phyloP scores from a whole-genome alignment of 2,888 invertebrate genomes.

The Caenorhabditis panamensis region DNA sequence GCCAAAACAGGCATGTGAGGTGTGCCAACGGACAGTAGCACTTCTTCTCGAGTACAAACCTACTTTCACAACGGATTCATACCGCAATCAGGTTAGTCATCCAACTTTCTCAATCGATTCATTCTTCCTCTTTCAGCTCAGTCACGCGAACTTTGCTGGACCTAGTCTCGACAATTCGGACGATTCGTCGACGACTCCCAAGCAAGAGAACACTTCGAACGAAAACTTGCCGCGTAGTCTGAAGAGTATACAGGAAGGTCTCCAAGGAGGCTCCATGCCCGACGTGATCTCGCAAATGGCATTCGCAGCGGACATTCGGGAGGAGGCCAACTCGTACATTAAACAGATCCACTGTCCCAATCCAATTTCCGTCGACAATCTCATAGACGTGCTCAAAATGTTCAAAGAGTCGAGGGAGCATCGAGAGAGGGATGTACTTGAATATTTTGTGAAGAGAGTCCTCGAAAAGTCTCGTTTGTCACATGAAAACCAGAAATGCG shows the following conservation, averaged over 20 bases:
- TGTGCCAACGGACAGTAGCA: too few species aligned
- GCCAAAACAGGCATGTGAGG: too few species aligned
- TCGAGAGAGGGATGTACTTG: too few species aligned
- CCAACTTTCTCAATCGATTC: neutral
- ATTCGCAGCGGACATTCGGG: neutral
- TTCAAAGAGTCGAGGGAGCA: too few species aligned
- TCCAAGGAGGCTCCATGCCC: slow-evolving; percentile 14
- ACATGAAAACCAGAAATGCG: too few species aligned
- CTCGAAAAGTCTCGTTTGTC: too few species aligned
- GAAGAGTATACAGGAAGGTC: too few species aligned
- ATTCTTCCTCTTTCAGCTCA: slow-evolving; percentile 21
- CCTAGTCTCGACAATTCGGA: slow-evolving; percentile 25
- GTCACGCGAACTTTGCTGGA: slow-evolving; percentile 15
- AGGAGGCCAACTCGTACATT: slow-evolving; percentile 1
- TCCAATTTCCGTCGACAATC: slow-evolving; percentile 45
- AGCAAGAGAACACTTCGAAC: neutral
- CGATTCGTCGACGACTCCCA: neutral
- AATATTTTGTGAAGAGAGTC: too few species aligned
- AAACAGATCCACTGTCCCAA: too few species aligned
- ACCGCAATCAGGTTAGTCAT: slow-evolving; percentile 15
- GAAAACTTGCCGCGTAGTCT: slow-evolving; percentile 28
- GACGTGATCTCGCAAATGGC: slow-evolving; percentile 14
- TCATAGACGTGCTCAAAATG: too few species aligned
- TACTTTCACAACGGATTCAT: neutral
- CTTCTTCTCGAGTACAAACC: too few species aligned